phyloP scores from a whole-genome alignment of 2,888 invertebrate genomes.

The Leucoma salicis region DNA sequence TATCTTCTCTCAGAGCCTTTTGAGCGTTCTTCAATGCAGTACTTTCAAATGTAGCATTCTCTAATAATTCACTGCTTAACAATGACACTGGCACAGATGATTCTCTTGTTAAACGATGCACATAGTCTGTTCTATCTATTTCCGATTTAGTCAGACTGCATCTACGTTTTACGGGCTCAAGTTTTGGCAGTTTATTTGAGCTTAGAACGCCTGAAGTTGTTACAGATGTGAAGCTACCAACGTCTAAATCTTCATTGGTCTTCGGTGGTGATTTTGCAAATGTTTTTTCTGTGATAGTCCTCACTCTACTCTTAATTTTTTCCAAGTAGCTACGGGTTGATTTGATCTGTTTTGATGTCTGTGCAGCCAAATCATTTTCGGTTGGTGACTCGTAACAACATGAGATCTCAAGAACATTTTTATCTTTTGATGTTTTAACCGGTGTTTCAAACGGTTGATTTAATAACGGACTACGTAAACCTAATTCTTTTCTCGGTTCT shows the following conservation, averaged over 20 bases:
- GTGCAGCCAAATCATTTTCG: conserved; percentile 69
- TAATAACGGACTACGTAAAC: conserved; percentile 50
- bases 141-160: conserved; percentile 87
- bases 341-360: conserved; percentile 75
- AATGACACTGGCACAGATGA: conserved; percentile 71
- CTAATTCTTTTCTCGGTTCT: conserved; percentile 61
- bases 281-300: conserved; percentile 79
- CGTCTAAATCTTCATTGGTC: conserved; percentile 68
- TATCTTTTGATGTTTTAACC: conserved; percentile 70
- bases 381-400: conserved; percentile 82
- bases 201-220: conserved; percentile 87
- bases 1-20: conserved; percentile 58
- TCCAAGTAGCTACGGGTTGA: conserved; percentile 82
- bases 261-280: conserved; percentile 78
- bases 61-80: conserved; percentile 55
- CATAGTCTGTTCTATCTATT: conserved; percentile 84
- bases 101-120: conserved; percentile 70
- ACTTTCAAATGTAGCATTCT: conserved; percentile 66
- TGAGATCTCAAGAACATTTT: conserved; percentile 84
- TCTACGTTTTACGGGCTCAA: conserved; percentile 62
- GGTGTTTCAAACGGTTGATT: conserved; percentile 58
- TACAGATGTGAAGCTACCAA: conserved; percentile 87
- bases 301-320: conserved; percentile 83
- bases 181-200: conserved; percentile 65
- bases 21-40: conserved; percentile 66